A percentile compares a stretch with the other conserved stretches of the same genome.
These are phyloP conservation scores for Drosophila takahashii DNA, from an alignment of 1,140 invertebrate genomes.

Conservation along the genomic window DNA sequence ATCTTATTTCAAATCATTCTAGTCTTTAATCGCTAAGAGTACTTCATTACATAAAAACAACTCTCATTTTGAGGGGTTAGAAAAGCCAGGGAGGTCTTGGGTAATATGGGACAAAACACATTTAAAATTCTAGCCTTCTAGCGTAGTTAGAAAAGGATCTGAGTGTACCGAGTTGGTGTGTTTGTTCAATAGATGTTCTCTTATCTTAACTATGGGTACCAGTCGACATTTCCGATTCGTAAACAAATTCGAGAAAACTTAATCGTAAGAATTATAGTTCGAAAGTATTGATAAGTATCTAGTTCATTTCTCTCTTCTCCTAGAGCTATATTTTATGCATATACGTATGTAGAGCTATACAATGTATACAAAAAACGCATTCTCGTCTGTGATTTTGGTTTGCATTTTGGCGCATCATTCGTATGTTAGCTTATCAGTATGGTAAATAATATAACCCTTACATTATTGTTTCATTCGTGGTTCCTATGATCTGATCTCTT, in stretches of 20 bases:
- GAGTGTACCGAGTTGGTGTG: slow-evolving; percentile 27
- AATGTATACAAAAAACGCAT: slow-evolving; percentile 58
- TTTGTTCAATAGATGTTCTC: slow-evolving; percentile 39
- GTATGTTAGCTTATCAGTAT: slow-evolving; percentile 64
- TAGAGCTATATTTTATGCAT: slow-evolving; percentile 40
- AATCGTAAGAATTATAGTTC: slow-evolving; percentile 42
- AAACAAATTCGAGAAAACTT: slow-evolving; percentile 64
- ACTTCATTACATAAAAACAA: slow-evolving; percentile 52
- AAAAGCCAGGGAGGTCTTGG: slow-evolving; percentile 1
- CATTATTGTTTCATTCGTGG: slow-evolving; percentile 60
- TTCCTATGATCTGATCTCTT: slow-evolving; percentile 9
- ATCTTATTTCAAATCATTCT: slow-evolving; percentile 82
- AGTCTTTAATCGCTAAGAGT: slow-evolving; percentile 76
- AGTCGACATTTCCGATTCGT: slow-evolving; percentile 64
- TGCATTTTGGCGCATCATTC: slow-evolving; percentile 75
- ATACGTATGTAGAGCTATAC: slow-evolving; percentile 49
- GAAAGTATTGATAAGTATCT: slow-evolving; percentile 41
- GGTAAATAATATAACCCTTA: slow-evolving; percentile 55
- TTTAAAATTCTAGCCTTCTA: slow-evolving; percentile 37
- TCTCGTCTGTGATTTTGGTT: slow-evolving; percentile 51
- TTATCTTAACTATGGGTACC: slow-evolving; percentile 80
- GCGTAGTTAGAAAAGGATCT: slow-evolving; percentile 47
- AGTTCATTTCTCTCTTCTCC: slow-evolving; percentile 33
- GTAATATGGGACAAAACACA: slow-evolving; percentile 26
- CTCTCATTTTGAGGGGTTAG: slow-evolving; percentile 31